Base-by-base conservation (phyloP, 2,797 vertebrate genomes). In the Sebastiscus albofasciatus region DNA sequence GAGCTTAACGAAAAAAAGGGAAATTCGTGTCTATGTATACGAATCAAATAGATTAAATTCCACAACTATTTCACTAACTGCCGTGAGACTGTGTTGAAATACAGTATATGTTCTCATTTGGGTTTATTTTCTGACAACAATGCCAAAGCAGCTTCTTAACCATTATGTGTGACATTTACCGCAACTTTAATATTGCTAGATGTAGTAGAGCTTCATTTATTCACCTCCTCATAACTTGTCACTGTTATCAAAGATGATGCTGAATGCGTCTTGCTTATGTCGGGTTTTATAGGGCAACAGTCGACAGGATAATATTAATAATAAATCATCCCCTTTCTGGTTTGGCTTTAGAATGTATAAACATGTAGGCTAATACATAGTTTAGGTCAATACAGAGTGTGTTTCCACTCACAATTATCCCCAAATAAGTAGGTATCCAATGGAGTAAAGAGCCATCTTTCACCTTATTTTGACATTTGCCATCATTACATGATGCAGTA, bases 131-230 rank as follows among this genome's bases (percentile, higher is more conserved):
- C 34, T 5, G 52, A 8, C 16, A 54, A 16, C 16, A 11, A 14
- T 26, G 22, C 14, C 67, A 80, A 36, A 73, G 39, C 34, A 61
- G 34, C n/a, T 46, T 22, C 24, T 34, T 8, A 16, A 22, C 29
- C 31, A 60, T 67, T 65, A 31, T 8, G 22, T 61, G 26, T 68
- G 58, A 79, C 61, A 82, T 81, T 69, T 81, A 54, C 54, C 67
- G 34, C 54, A 67, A 55, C 60, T 74, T 7, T 42, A 24, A 34
- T 34, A 39, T 39, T 34, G 14, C 24, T 33, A 33, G 12, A 74
- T 9, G 36, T 42, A 80, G 52, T 11, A 34, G 26, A 65, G 18
- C 26, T 77, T 67, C 1, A 65, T 77, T 65, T 24, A 75, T 70
- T 79, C 52, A 77, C 24, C 68, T 55, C 42, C 54, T 62, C 46